Evolutionary conservation across 1,140 invertebrate genomes (phyloP).

Genomic region (Lamellibrachia luymesi): DNA sequence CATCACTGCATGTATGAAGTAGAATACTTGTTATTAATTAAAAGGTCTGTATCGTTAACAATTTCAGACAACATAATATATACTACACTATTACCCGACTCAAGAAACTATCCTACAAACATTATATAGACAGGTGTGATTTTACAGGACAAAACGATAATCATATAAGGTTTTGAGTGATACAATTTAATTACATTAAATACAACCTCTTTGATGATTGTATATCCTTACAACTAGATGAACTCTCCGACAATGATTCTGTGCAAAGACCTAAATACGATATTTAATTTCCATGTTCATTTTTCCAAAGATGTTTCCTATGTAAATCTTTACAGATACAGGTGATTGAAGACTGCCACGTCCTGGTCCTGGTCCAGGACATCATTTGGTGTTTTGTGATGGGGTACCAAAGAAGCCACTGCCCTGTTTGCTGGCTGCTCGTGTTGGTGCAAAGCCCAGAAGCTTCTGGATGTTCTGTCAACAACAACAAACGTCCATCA

Average conservation of each 20-base stretch:
- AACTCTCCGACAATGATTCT: background rate
- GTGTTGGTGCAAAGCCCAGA: slow-evolving; percentile 93
- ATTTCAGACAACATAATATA: background rate
- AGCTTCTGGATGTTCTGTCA: slow-evolving; percentile 95
- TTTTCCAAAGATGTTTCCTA: background rate
- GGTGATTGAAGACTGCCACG: background rate
- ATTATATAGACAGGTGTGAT: background rate
- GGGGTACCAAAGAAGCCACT: slow-evolving; percentile 79
- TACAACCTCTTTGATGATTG: background rate
- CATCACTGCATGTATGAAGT: background rate
- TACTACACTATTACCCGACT: background rate
- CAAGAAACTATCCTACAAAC: background rate
- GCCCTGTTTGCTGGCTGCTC: slow-evolving; percentile 91
- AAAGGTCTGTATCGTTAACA: background rate
- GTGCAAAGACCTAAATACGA: background rate
- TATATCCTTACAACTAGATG: background rate
- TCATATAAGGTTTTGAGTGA: background rate
- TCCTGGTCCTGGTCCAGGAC: background rate
- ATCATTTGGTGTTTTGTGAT: slow-evolving; percentile 32
- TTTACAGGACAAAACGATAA: background rate
- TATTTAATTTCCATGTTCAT: background rate
- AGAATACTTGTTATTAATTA: background rate
- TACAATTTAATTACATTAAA: background rate
- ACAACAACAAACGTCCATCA: slow-evolving; percentile 50
- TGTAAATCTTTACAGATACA: background rate